Percentiles rank a stretch among this genome's conserved stretches.
Evolutionary conservation across 2,113 vertebrate genomes (phyloP).

Genomic region (Oplegnathus fasciatus): DNA sequence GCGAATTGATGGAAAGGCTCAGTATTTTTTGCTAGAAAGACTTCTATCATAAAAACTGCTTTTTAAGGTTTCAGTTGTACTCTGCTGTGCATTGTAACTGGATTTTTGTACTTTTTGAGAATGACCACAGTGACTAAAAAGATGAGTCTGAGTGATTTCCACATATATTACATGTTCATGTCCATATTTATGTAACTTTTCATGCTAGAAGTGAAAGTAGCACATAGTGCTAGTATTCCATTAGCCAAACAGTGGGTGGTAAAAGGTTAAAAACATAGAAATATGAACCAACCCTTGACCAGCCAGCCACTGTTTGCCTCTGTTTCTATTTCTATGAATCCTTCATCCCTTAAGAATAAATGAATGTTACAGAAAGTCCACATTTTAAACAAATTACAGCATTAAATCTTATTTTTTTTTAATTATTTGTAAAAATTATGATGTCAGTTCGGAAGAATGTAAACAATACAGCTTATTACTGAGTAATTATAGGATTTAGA

Average conservation of each 20-base stretch:
- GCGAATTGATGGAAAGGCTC: not conserved
- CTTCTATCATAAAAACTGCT: too few relatives aligned
- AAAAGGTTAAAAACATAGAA: not conserved
- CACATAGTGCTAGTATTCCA: not conserved
- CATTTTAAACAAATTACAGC: not conserved
- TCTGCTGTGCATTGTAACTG: not conserved
- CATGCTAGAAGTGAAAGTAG: not conserved
- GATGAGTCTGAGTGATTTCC: not conserved
- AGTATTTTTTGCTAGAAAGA: not conserved
- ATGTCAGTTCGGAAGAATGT: not conserved
- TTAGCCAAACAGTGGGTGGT: not conserved
- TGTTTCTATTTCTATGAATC: not conserved
- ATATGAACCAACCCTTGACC: not conserved
- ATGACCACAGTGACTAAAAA: not conserved
- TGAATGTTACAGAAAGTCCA: not conserved
- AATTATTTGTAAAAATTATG: not conserved
- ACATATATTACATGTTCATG: not conserved
- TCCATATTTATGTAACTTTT: too few relatives aligned
- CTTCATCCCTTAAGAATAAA: not conserved
- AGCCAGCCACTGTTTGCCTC: not conserved
- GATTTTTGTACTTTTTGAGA: not conserved
- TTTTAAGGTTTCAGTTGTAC: not conserved
- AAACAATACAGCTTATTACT: not conserved
- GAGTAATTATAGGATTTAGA: conserved; percentile 15
- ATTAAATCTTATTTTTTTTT: not conserved